Evolutionary conservation across 2,888 invertebrate species (phyloP), one percentile per base, ranked within the genome.

Genomic region (Scaptomyza caliginosa): DNA sequence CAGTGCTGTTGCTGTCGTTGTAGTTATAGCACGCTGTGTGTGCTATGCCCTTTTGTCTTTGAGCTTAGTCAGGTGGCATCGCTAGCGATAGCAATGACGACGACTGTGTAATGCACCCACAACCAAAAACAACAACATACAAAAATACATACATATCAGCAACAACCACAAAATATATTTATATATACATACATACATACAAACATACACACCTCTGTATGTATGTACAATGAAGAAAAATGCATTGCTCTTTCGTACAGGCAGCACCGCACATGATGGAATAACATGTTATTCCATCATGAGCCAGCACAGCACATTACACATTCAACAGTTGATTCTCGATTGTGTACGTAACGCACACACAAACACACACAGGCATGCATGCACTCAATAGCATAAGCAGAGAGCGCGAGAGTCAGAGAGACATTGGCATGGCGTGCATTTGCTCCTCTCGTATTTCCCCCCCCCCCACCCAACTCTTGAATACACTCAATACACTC

Each of bases 261-360:
- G 38, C 45, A 45, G 45, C 43, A 43, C 21, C 40, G 43, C 45
- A 45, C 26, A 60, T 59, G 64, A 50, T 64, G 52, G 52, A 64
- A 64, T 50, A 64, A 64, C 62, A 59, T 59, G 59, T 39, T 59
- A 62, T 58, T 60, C 62, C 62, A 58, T 58, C 45, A 60, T 56
- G 58, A 66, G 72, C 48, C 57, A 76, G 55, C 77, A 38, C 62
- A 54, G 67, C 67, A 59, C 84, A 74, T 67, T 72, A 77, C 77
- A 78, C 86, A 86, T 81, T 81, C 81, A 81, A 81, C 81, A 81
- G 81, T 81, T 81, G 87, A 86, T 86, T 84, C 67, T 77, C 57
- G 55, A 43, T 50, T 48, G 50, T 51, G 59, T 59, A 55, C 24
- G 54, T 42, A 72, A 46, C 45, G 24, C 38, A 49, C 52, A 48